Conservation (phyloP, 2,797 vertebrate species). For the Caiman crocodilus region DNA sequence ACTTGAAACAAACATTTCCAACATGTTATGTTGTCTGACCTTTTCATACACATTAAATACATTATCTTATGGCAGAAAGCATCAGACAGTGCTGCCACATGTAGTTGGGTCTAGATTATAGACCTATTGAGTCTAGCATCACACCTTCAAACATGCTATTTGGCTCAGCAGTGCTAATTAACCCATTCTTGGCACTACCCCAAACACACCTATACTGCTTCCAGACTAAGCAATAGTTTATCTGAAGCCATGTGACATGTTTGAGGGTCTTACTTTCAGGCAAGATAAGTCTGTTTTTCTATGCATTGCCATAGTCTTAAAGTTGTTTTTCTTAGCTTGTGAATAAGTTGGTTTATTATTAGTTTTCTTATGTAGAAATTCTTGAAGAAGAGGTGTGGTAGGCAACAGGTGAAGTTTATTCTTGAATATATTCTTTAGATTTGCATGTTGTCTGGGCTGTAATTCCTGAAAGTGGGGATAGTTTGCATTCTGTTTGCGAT, state of each 20-base stretch:
- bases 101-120: neutral
- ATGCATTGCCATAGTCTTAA: too few species aligned
- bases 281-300: too few species aligned
- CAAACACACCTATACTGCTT: too few species aligned
- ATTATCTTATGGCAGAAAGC: neutral
- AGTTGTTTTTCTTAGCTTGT: neutral
- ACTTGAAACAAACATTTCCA: too few species aligned
- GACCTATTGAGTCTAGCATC: too few species aligned
- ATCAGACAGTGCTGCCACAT: neutral
- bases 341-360: neutral
- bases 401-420: neutral
- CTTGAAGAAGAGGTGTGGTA: neutral
- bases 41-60: neutral
- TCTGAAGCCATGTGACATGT: too few species aligned
- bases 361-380: neutral
- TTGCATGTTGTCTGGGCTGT: neutral
- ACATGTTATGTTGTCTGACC: rapidly evolving
- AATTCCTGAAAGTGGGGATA: neutral
- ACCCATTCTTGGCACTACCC: too few species aligned
- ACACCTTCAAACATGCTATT: too few species aligned
- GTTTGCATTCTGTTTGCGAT: neutral
- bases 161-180: too few species aligned
- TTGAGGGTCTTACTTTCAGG: too few species aligned
- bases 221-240: too few species aligned
- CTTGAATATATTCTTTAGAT: neutral